phyloP scores from a whole-genome alignment of 1,140 invertebrate genomes.

The Heliconius nattereri region DNA sequence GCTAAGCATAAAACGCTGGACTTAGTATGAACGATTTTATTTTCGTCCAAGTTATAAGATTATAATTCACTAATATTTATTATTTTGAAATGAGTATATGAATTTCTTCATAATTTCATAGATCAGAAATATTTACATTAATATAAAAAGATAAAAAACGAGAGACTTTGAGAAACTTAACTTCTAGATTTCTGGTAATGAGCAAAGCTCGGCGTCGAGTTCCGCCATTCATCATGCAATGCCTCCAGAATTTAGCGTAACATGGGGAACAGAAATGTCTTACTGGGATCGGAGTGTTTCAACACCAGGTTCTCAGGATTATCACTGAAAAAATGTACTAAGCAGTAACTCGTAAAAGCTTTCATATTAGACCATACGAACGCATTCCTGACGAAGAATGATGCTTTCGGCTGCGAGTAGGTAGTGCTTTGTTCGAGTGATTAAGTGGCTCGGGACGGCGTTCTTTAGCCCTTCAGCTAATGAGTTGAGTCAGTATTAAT shows the following conservation, averaged over 20 bases:
- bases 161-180: neutral
- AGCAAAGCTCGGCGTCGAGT: no score
- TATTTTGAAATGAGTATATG: neutral
- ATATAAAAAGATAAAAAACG: neutral
- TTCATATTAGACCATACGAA: slow-evolving; percentile 45
- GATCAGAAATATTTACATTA: no score
- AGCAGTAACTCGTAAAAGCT: slow-evolving; percentile 38
- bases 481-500: slow-evolving; percentile 79
- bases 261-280: no score
- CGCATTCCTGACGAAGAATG: slow-evolving; percentile 80
- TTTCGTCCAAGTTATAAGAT: slow-evolving; percentile 20
- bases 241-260: no score
- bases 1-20: slow-evolving; percentile 20
- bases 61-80: neutral
- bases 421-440: slow-evolving; percentile 80
- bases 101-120: no score
- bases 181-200: neutral
- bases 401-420: slow-evolving; percentile 79
- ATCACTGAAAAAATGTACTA: neutral
- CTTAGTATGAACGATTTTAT: slow-evolving; percentile 33
- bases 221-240: no score
- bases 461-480: slow-evolving; percentile 79
- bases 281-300: no score
- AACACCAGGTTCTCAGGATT: no score
- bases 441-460: slow-evolving; percentile 74